Evolutionary conservation across 1,140 invertebrate species (phyloP).

Genomic region (Aphaenogaster ashmeadi): DNA sequence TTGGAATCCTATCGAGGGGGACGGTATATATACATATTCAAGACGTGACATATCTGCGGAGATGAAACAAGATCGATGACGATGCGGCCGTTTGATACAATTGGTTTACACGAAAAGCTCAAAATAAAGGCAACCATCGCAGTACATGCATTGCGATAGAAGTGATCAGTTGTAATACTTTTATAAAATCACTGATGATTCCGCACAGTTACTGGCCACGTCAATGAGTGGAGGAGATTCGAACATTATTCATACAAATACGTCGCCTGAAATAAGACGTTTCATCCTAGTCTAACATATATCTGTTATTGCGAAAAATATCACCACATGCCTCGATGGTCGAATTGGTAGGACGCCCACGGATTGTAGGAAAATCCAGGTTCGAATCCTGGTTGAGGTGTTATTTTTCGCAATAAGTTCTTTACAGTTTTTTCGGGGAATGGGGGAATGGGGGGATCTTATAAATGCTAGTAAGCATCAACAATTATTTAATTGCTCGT

Average conservation of each 20-base stretch:
- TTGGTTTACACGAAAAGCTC: not conserved
- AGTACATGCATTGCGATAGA: not conserved
- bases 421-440: too few relatives aligned
- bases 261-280: too few relatives aligned
- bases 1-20: not conserved
- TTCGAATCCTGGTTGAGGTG: too few relatives aligned
- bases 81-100: not conserved
- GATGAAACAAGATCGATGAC: slow-evolving; percentile 27
- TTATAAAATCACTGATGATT: not conserved
- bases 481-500: too few relatives aligned
- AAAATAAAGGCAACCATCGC: not conserved
- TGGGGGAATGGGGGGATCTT: too few relatives aligned
- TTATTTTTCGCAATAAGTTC: too few relatives aligned
- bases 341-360: too few relatives aligned
- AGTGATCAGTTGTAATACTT: not conserved
- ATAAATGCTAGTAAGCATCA: too few relatives aligned
- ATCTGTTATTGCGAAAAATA: too few relatives aligned
- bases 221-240: not conserved
- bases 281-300: too few relatives aligned
- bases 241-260: not conserved
- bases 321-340: too few relatives aligned
- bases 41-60: not conserved
- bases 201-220: not conserved
- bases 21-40: not conserved
- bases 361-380: too few relatives aligned